A percentile compares a stretch with the other conserved stretches of the same genome.
Evolutionary conservation across 2,113 vertebrate species (phyloP).

Genomic region (Globicephala melas): DNA sequence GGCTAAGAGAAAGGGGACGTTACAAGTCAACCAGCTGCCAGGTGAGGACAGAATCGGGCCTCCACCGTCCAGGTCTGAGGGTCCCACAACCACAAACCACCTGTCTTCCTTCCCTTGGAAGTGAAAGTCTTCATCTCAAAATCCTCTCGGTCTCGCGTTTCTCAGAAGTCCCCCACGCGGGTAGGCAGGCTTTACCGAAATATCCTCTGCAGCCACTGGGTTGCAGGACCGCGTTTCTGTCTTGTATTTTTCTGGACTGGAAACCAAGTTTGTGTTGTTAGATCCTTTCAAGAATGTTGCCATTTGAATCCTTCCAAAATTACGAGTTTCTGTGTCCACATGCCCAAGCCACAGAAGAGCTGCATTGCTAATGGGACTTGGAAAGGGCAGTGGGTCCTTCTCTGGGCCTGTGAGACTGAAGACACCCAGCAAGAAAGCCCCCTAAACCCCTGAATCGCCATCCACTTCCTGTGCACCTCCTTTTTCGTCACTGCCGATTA

Average conservation of each 20-base stretch:
- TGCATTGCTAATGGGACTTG: not conserved
- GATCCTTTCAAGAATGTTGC: slow-evolving; percentile 2
- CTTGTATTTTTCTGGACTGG: not conserved
- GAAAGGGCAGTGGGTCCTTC: slow-evolving; percentile 34
- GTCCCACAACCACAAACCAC: not conserved
- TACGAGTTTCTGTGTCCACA: not conserved
- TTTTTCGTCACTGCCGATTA: slow-evolving; percentile 73
- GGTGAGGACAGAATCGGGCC: not conserved
- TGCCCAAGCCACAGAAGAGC: not conserved
- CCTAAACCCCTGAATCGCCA: slow-evolving; percentile 53
- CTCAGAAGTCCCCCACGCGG: not conserved
- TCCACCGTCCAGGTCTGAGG: no score
- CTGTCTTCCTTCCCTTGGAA: not conserved
- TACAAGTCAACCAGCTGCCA: not conserved
- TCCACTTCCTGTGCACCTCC: slow-evolving; percentile 62
- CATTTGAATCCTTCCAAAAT: slow-evolving; percentile 43
- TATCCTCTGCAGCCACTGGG: not conserved
- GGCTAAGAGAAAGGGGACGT: not conserved
- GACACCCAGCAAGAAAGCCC: not conserved
- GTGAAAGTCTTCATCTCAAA: not conserved
- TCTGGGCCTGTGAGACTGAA: not conserved
- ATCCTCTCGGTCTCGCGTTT: not conserved
- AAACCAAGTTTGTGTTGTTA: not conserved
- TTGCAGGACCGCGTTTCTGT: not conserved
- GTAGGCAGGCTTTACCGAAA: not conserved